Base-by-base conservation (phyloP, 2,113 vertebrate species). In the Burhinus bistriatus region DNA sequence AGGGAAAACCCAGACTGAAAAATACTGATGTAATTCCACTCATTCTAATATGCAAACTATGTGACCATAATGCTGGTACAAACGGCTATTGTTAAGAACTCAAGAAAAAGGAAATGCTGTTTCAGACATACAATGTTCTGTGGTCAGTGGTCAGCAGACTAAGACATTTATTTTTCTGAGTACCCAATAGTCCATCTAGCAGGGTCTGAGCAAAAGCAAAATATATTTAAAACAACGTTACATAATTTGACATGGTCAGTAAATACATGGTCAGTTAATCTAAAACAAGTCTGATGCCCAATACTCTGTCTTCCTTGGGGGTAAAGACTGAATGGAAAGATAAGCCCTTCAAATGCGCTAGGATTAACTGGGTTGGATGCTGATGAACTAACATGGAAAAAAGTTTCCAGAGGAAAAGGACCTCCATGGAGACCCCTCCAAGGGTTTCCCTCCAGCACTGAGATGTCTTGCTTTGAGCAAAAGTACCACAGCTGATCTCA, bases 171-270 rank as follows among this genome's bases (percentile, higher is more conserved):
- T 81, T 93, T 58, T 92, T 79, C 59, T 72, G 2, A 91, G 84
- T 79, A 79, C 47, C 19, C 49, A 54, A 1, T 20, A 66, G 55
- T 72, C 49, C 29, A 36, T 93, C 62, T 76, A 80, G 70, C 45
- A 87, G 36, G n/a, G 49, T 70, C 62, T 90, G 73, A 38, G 70
- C 70, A 95, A 91, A 94, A 66, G 34, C 75, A 94, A 55, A 80
- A 89, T 70, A 85, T 79, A 83, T 27, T 94, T 82, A 36, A 85
- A 85, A 54, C 27, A 79, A 19, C 45, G 22, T 95, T 95, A 92
- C 40, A 34, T 93, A 96, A 91, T 95, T 95, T 93, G 70, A 87
- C 81, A 80, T 77, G 83, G 81, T 70, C 77, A 83, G 81, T 93
- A 96, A 94, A 80, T 62, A 87, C 30, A 70, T 40, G 40, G 40